A percentile compares a stretch with the other conserved stretches of the same genome.
These are phyloP conservation scores for Lucinisca nassula DNA, from an alignment of 2,888 invertebrate genomes.

Conservation along the genomic window DNA sequence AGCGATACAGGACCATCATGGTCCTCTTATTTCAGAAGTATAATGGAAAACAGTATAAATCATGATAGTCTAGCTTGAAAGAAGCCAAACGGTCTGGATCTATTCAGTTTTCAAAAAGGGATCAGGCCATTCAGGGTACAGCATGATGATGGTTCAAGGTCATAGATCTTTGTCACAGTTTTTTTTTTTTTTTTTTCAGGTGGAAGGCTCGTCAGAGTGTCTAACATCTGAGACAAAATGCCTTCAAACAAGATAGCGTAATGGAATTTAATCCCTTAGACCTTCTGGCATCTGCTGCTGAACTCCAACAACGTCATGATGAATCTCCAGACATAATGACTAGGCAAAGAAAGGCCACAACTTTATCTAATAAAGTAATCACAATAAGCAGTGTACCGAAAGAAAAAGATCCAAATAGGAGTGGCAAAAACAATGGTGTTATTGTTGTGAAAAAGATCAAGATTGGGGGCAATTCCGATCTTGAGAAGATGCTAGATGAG, in stretches of 20 bases:
- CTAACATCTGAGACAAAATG: neutral
- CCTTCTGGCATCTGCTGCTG: constrained; percentile 83
- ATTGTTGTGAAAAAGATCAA: constrained; percentile 66
- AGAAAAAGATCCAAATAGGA: constrained; percentile 40
- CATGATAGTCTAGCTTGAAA: too few relatives aligned
- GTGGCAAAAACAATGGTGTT: constrained; percentile 49
- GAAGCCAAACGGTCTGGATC: too few relatives aligned
- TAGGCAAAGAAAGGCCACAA: constrained; percentile 31
- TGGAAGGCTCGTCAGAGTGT: too few relatives aligned
- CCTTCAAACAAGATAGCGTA: neutral
- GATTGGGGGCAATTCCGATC: constrained; percentile 61
- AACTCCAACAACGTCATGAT: constrained; percentile 73
- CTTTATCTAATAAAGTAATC: neutral
- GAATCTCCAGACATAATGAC: constrained; percentile 59
- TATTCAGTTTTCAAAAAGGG: too few relatives aligned
- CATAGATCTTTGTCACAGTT: too few relatives aligned
- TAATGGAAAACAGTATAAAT: too few relatives aligned
- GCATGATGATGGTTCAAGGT: too few relatives aligned
- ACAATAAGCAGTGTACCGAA: constrained; percentile 26
- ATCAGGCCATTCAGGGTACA: too few relatives aligned
- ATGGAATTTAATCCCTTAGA: constrained; percentile 85
- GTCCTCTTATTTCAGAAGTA: too few relatives aligned
- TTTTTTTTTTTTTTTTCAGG: too few relatives aligned
- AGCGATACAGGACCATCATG: too few relatives aligned
- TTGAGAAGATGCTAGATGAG: constrained; percentile 79